A percentile compares a stretch with the other conserved stretches of the same genome.
Conservation (phyloP, 2,113 vertebrate genomes). For the Garra rufa region DNA sequence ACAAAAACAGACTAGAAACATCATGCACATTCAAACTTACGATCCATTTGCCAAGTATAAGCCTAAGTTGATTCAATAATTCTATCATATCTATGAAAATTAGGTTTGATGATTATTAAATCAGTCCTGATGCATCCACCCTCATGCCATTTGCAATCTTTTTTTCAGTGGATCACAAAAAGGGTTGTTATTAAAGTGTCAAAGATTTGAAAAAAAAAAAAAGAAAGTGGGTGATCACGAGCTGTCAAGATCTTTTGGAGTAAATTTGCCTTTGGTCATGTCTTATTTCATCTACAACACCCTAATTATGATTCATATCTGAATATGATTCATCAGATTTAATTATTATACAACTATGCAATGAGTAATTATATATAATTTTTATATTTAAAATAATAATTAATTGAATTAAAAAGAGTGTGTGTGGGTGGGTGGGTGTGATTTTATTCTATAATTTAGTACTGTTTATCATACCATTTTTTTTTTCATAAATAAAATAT, state of each 20-base stretch:
- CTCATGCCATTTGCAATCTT: background rate
- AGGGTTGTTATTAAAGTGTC: background rate
- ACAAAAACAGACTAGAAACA: slow-evolving; percentile 11
- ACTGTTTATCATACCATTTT: background rate
- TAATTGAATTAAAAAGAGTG: no score
- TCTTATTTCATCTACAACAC: background rate
- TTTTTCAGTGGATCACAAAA: background rate
- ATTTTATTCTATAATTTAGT: no score
- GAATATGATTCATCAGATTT: no score
- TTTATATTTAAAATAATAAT: no score
- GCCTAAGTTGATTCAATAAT: background rate
- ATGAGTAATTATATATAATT: no score
- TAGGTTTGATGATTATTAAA: background rate
- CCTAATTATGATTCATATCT: background rate
- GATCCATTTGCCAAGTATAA: background rate
- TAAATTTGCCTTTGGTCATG: background rate
- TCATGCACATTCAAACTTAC: background rate
- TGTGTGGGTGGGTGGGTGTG: no score
- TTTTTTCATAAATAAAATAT: background rate
- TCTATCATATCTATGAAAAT: background rate
- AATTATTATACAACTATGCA: no score
- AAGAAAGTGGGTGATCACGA: background rate
- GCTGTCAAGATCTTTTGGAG: background rate
- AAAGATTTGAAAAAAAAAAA: background rate
- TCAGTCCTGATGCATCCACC: background rate